Conservation (phyloP, 1,140 invertebrate species). For the Euborellia annulipes region DNA sequence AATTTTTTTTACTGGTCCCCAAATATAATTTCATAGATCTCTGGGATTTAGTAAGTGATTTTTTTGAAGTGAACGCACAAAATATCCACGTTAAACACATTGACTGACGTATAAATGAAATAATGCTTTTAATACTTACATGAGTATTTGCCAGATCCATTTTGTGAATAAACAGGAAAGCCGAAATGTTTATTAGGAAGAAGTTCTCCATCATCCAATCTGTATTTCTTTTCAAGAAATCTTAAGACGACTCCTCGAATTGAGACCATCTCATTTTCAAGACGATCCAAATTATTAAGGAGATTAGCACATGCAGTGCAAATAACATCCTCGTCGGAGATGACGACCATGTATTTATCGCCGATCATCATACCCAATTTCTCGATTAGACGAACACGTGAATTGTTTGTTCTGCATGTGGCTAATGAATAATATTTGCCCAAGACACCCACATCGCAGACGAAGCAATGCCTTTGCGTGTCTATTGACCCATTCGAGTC, state of each 20-base stretch:
- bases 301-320: slow-evolving; percentile 28
- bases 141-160: not conserved
- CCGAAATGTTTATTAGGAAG: slow-evolving; percentile 12
- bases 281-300: slow-evolving; percentile 26
- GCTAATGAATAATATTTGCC: slow-evolving; percentile 24
- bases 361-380: slow-evolving; percentile 30
- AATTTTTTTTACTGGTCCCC: too few species aligned
- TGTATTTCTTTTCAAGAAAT: slow-evolving; percentile 28
- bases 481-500: slow-evolving; percentile 10
- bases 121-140: too few species aligned
- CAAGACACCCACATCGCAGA: slow-evolving; percentile 23
- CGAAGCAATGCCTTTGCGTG: slow-evolving; percentile 20
- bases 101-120: too few species aligned
- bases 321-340: slow-evolving; percentile 30
- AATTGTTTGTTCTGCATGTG: slow-evolving; percentile 25
- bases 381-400: slow-evolving; percentile 24
- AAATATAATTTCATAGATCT: too few species aligned
- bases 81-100: too few species aligned
- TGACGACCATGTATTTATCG: slow-evolving; percentile 29
- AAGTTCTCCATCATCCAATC: slow-evolving; percentile 24
- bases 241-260: slow-evolving; percentile 20
- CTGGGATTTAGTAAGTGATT: too few species aligned
- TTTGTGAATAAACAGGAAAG: not conserved
- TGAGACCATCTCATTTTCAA: slow-evolving; percentile 24
- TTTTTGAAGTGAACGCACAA: too few species aligned